phyloP scores from a whole-genome alignment of 2,113 vertebrate genomes.

The Penelope pileata region DNA sequence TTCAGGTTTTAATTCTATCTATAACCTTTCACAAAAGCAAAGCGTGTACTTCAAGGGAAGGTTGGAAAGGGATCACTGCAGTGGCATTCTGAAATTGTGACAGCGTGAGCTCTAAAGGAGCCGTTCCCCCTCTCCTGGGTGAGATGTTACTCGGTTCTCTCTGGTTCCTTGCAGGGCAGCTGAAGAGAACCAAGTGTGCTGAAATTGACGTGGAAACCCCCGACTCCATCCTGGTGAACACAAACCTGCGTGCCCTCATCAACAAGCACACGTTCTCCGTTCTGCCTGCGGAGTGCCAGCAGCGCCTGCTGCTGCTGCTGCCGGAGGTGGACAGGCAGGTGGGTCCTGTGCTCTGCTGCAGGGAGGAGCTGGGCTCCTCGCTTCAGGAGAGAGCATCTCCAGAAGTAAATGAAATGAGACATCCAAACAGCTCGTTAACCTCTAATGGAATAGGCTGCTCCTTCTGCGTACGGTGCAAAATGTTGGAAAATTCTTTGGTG shows the following conservation, averaged over 20 bases:
- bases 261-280: constrained; percentile 95
- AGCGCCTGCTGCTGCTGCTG: constrained; percentile 89
- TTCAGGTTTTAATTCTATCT: accelerated
- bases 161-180: constrained; percentile 82
- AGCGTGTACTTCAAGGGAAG: accelerated
- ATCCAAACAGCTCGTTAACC: accelerated
- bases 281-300: constrained; percentile 89
- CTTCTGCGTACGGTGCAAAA: background rate
- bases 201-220: constrained; percentile 98
- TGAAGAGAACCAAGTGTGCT: constrained; percentile 88
- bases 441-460: background rate
- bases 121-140: background rate
- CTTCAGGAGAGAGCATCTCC: background rate
- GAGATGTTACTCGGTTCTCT: background rate
- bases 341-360: background rate
- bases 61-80: accelerated
- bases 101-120: accelerated
- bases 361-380: accelerated
- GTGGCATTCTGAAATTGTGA: no score
- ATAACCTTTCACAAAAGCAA: background rate
- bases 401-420: background rate
- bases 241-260: constrained; percentile 93
- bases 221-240: constrained; percentile 98
- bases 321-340: constrained; percentile 96
- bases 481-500: background rate